These are phyloP conservation scores for Mugil cephalus DNA, from an alignment of 2,113 vertebrate genomes.

Conservation along the genomic window DNA sequence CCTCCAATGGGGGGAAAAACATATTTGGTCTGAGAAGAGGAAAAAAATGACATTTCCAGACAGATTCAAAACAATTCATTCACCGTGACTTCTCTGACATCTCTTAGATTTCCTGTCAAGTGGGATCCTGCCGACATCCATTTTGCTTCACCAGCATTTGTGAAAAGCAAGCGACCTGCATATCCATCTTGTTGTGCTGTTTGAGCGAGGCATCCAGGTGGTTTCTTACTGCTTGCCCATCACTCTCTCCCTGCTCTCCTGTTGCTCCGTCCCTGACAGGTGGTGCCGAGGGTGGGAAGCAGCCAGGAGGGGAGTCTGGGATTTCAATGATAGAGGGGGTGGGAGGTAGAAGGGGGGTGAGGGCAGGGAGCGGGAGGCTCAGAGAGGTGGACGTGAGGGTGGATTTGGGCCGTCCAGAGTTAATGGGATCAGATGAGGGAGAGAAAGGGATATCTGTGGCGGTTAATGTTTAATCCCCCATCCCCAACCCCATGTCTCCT, in stretches of 20 bases:
- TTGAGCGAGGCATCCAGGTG: constrained; percentile 69
- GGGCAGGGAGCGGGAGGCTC: constrained; percentile 27
- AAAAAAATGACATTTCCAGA: constrained; percentile 44
- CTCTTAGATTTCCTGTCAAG: constrained; percentile 78
- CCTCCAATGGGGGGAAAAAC: constrained; percentile 17
- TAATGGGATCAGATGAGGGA: constrained; percentile 81
- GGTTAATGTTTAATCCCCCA: constrained; percentile 82
- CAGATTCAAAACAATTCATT: constrained; percentile 71
- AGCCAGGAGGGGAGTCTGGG: constrained; percentile 35
- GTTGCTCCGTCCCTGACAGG: constrained; percentile 63
- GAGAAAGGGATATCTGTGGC: constrained; percentile 73
- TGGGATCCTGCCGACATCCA: constrained; percentile 66
- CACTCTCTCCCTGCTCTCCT: constrained; percentile 61
- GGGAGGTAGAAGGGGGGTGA: not conserved
- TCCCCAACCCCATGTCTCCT: constrained; percentile 64
- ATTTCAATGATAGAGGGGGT: constrained; percentile 34
- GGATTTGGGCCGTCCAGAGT: constrained; percentile 70
- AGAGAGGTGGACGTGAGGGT: constrained; percentile 52
- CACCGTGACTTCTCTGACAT: constrained; percentile 70
- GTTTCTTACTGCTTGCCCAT: constrained; percentile 61
- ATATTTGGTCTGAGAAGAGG: constrained; percentile 10
- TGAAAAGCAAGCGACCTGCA: constrained; percentile 60
- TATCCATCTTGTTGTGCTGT: constrained; percentile 69
- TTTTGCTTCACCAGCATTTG: constrained; percentile 59
- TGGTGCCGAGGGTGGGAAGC: constrained; percentile 50